A percentile compares a stretch with the other conserved stretches of the same genome.
These are phyloP conservation scores for Bergia puertoricense DNA, from an alignment of 92 coral and sea anemone genomes.

Conservation along the genomic window DNA sequence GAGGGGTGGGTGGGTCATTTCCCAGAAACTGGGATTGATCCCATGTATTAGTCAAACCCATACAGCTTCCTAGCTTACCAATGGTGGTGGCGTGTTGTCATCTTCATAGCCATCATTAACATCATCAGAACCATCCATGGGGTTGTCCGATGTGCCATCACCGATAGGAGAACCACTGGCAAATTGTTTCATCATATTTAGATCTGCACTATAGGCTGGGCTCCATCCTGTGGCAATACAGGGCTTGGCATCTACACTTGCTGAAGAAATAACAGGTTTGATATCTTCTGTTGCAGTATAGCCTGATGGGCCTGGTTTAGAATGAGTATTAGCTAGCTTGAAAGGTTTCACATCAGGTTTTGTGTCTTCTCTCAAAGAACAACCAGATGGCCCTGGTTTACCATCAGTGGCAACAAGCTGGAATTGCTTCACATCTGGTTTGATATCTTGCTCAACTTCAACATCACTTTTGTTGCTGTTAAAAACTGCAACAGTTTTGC, in stretches of 20 bases:
- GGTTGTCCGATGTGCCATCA: background rate
- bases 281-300: background rate
- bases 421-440: background rate
- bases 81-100: background rate
- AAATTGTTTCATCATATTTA: background rate
- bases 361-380: background rate
- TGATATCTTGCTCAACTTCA: background rate
- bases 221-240: background rate
- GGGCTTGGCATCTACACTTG: background rate
- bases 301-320: conserved; percentile 2
- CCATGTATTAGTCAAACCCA: too few relatives aligned
- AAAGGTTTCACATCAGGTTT: background rate
- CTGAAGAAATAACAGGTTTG: background rate
- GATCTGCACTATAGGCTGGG: background rate
- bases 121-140: background rate
- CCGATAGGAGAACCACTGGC: background rate
- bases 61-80: background rate
- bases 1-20: too few relatives aligned
- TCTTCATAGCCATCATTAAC: background rate
- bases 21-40: too few relatives aligned
- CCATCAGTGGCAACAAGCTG: background rate
- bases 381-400: conserved; percentile 21
- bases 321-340: background rate
- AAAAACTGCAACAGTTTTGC: background rate
- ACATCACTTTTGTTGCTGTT: background rate